Percentiles rank a stretch among this genome's conserved stretches.
phyloP scores from a whole-genome alignment of 2,113 vertebrate genomes.

The Gadus chalcogrammus region DNA sequence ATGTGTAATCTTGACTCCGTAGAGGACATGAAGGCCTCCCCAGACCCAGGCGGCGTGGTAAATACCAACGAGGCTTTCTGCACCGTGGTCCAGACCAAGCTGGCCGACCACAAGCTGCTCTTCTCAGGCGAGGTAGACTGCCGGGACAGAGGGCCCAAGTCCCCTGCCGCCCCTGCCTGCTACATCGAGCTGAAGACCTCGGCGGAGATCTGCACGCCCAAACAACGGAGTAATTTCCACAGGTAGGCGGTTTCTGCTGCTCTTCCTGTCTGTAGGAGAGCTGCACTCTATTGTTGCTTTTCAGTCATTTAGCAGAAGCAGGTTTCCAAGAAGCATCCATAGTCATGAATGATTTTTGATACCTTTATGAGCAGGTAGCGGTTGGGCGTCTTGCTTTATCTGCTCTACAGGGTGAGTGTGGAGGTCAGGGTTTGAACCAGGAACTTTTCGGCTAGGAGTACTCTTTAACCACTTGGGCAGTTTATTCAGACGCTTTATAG shows the following conservation, averaged over 20 bases:
- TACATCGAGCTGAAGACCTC: slow-evolving; percentile 90
- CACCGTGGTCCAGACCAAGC: slow-evolving; percentile 83
- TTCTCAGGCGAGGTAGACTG: slow-evolving; percentile 91
- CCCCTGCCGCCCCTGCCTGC: slow-evolving; percentile 73
- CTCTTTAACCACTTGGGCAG: too few relatives aligned
- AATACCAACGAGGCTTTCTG: slow-evolving; percentile 92
- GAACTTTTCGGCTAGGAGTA: too few relatives aligned
- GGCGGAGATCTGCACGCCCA: slow-evolving; percentile 81
- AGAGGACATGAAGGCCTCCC: slow-evolving; percentile 75
- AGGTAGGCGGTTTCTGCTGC: slow-evolving; percentile 62
- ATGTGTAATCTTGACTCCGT: slow-evolving; percentile 24
- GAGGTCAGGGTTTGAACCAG: too few relatives aligned
- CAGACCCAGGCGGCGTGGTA: slow-evolving; percentile 75
- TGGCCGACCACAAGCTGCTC: slow-evolving; percentile 79
- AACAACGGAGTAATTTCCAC: slow-evolving; percentile 84
- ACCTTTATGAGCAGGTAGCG: too few relatives aligned
- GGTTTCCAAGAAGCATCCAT: too few relatives aligned
- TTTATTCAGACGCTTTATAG: too few relatives aligned
- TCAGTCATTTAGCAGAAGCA: too few relatives aligned
- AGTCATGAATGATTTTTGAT: too few relatives aligned
- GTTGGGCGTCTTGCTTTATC: too few relatives aligned
- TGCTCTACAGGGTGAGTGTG: too few relatives aligned
- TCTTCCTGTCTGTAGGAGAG: too few relatives aligned
- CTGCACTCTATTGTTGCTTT: too few relatives aligned
- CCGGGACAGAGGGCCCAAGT: slow-evolving; percentile 65